Base-by-base conservation (phyloP, 2,888 invertebrate species). In the Halictus quadricinctus region DNA sequence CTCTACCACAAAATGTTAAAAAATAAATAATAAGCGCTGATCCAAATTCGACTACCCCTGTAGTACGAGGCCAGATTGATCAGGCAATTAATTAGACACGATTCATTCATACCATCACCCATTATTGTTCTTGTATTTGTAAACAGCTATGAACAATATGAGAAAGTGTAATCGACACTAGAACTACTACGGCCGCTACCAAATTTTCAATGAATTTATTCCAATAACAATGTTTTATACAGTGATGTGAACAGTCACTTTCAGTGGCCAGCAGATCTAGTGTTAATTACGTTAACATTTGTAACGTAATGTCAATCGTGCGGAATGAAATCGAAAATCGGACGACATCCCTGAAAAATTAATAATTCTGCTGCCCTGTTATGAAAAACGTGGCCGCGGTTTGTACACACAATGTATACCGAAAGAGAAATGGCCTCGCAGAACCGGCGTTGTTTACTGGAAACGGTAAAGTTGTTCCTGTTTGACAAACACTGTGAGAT, bases 391-490 rank as follows among this genome's bases (percentile, higher is more conserved):
- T 58, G n/a, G 58, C n/a, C n/a, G n/a, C 12, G 58, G 58, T 58
- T n/a, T 58, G 12, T n/a, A n/a, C 10, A n/a, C 58, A n/a, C 4
- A 12, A 58, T 12, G n/a, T 12, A 12, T 58, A 58, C n/a, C n/a
- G 72, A 13, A 66, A 29, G 8, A 36, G 43, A 43, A 70, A 70
- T 43, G 70, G 13, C 70, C n/a, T 7, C 43, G 43, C 41, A 43
- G n/a, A 21, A 21, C 36, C 41, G 41, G n/a, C 21, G 41, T 69
- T 36, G 41, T 41, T 36, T 46, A 25, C 21, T 5, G 25, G 29
- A 58, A 36, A 79, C 72, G 60, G 72, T 60, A 10, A 6, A 36
- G 79, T 72, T 48, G 72, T 79, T 79, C 48, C 60, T 79, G 46
- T 36, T 50, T 41, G 8, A 66, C 46, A 60, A 13, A 79, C 7